phyloP scores from a whole-genome alignment of 23 tunicate species.

The Diplosoma virens region DNA sequence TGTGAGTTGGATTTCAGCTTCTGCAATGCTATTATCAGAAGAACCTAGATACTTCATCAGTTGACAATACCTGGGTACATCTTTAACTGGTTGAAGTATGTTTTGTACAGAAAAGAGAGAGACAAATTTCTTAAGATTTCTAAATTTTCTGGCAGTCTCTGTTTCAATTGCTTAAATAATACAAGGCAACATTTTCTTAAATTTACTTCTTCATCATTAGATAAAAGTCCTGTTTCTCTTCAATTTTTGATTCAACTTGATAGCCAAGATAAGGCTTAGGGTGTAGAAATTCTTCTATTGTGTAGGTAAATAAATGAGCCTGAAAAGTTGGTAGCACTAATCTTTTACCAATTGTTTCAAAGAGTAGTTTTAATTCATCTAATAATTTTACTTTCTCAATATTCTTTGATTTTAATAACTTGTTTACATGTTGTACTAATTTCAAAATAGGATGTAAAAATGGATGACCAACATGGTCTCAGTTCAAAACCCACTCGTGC shows the following conservation, averaged over 20 bases:
- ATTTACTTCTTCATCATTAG: neutral
- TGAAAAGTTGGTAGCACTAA: neutral
- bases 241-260: neutral
- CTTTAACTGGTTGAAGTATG: neutral
- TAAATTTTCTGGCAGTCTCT: no score
- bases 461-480: no score
- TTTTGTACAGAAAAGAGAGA: neutral
- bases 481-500: no score
- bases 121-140: neutral
- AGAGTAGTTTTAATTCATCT: neutral
- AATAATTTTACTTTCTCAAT: neutral
- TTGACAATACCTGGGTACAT: neutral
- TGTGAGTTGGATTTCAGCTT: neutral
- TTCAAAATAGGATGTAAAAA: slow-evolving; percentile 28
- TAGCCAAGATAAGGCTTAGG: neutral
- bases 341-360: neutral
- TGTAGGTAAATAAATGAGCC: neutral
- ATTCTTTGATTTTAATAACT: slow-evolving; percentile 5
- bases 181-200: neutral
- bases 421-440: slow-evolving; percentile 27
- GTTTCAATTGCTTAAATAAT: neutral
- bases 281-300: neutral
- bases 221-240: neutral
- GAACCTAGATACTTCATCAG: neutral
- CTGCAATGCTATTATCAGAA: neutral